These are phyloP conservation scores for Perdita meconis DNA, from an alignment of 2,888 invertebrate species.

Conservation along the genomic window DNA sequence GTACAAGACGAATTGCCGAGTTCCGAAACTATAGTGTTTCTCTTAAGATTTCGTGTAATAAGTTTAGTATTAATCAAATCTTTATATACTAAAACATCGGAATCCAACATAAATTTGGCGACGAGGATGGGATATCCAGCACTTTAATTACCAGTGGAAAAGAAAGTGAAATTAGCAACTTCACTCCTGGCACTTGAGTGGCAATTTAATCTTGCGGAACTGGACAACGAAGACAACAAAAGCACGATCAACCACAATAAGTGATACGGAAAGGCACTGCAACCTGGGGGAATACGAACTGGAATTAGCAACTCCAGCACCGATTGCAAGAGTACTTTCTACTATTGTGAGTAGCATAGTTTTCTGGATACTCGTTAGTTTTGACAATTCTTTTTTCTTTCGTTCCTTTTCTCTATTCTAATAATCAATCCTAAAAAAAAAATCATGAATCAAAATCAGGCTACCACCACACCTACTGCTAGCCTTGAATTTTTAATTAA, in stretches of 20 bases:
- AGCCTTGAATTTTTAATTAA: constrained; percentile 21
- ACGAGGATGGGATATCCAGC: no score
- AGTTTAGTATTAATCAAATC: no score
- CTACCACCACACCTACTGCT: neutral
- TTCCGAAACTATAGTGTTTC: no score
- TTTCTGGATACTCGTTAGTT: constrained; percentile 6
- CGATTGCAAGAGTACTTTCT: constrained; percentile 7
- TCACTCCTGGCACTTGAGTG: constrained; percentile 6
- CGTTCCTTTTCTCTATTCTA: constrained; percentile 1
- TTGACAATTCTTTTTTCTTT: constrained; percentile 28
- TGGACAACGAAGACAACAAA: constrained; percentile 24
- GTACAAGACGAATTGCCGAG: no score
- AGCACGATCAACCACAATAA: no score
- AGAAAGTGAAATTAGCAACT: no score
- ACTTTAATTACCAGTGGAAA: no score
- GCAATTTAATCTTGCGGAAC: constrained; percentile 8
- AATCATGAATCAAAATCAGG: constrained; percentile 8
- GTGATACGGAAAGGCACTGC: neutral
- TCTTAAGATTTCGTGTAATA: no score
- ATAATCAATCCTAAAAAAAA: constrained; percentile 1
- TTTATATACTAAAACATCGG: no score
- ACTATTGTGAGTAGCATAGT: constrained; percentile 13
- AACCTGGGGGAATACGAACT: constrained; percentile 10
- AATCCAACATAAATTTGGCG: no score
- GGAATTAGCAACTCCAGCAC: constrained; percentile 13